phyloP scores from a whole-genome alignment of 2,888 invertebrate genomes.

The Ennomos erosarius region DNA sequence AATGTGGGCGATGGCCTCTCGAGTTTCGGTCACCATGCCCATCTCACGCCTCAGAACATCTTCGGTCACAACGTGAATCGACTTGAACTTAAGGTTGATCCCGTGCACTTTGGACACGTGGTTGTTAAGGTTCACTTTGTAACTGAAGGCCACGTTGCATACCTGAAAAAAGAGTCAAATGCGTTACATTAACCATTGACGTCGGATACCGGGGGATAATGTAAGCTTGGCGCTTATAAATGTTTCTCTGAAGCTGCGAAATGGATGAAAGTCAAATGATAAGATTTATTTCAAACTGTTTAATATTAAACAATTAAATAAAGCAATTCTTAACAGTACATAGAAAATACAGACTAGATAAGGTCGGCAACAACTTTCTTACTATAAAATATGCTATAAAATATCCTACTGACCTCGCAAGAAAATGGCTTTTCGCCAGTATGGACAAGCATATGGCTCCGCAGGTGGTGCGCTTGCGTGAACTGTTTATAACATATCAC shows the following conservation, averaged over 20 bases:
- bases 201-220: too few species aligned
- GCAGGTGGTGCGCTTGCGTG: conserved; percentile 67
- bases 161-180: conserved; percentile 56
- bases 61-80: conserved; percentile 78
- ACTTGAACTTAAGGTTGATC: conserved; percentile 80
- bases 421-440: conserved; percentile 65
- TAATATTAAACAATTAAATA: conserved; percentile 7
- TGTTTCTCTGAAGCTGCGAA: too few species aligned
- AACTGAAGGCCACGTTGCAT: conserved; percentile 81
- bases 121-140: conserved; percentile 82
- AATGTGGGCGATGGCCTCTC: conserved; percentile 69
- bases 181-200: too few species aligned
- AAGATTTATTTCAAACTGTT: background rate
- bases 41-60: conserved; percentile 72
- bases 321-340: conserved; percentile 24
- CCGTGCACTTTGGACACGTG: conserved; percentile 80
- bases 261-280: too few species aligned
- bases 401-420: conserved; percentile 66
- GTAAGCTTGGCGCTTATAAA: too few species aligned
- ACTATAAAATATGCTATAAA: conserved; percentile 4
- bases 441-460: conserved; percentile 65
- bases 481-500: conserved; percentile 63
- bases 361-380: conserved; percentile 21
- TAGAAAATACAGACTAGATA: conserved; percentile 31
- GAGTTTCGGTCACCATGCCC: conserved; percentile 66